Conservation (phyloP, 1,140 invertebrate species). For the Drosophila serrata region DNA sequence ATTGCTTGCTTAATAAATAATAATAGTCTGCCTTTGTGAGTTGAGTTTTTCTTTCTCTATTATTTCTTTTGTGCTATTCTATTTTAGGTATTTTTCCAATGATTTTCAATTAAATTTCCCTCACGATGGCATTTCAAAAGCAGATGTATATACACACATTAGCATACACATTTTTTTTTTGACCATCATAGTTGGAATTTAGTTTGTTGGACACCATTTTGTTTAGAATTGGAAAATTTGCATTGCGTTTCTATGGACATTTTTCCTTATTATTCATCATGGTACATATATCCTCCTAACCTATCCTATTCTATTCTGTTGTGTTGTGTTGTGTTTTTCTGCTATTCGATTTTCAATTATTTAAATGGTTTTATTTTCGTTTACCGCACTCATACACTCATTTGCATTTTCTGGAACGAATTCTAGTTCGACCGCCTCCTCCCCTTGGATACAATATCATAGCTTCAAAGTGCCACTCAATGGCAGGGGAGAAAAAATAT, state of each 20-base stretch:
- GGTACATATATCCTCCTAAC: conserved; percentile 12
- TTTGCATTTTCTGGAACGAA: conserved; percentile 70
- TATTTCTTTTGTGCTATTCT: background rate
- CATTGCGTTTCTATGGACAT: conserved; percentile 48
- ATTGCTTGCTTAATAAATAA: background rate
- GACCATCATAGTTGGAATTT: conserved; percentile 51
- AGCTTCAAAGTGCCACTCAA: conserved; percentile 79
- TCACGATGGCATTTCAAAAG: conserved; percentile 35
- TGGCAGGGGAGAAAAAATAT: conserved; percentile 37
- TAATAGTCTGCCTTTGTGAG: background rate
- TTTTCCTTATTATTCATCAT: conserved; percentile 46
- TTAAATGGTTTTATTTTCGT: conserved; percentile 78
- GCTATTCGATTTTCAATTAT: conserved; percentile 80
- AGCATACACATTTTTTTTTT: conserved; percentile 21
- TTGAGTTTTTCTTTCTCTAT: background rate
- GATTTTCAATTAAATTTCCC: conserved; percentile 17
- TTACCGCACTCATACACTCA: conserved; percentile 60
- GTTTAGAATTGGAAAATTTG: conserved; percentile 52
- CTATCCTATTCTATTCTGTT: too few relatives aligned
- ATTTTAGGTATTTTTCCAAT: background rate
- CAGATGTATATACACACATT: conserved; percentile 40
- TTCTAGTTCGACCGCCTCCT: background rate
- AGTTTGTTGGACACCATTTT: conserved; percentile 51
- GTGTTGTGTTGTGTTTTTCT: conserved; percentile 40
- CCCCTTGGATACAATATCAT: conserved; percentile 25